Evolutionary conservation across 2,888 invertebrate genomes (phyloP), one percentile per base, ranked within the genome.

Genomic region (Electrophaes corylata): DNA sequence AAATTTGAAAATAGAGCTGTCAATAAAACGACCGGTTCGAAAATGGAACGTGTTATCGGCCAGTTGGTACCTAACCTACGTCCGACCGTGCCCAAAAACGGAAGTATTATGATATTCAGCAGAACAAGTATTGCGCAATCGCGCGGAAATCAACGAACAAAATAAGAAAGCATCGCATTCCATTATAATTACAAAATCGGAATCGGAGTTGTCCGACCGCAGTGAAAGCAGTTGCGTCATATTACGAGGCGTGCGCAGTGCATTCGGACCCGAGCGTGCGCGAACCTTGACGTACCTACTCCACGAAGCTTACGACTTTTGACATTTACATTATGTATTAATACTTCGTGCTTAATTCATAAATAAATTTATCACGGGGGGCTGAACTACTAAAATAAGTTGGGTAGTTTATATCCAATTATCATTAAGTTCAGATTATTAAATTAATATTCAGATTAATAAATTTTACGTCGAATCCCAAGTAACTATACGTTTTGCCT

Each of bases 81-180:
- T 55, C 44, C 57, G 65, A 62, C 56, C 57, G 62, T 55, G 54
- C 57, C 60, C 75, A 73, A 76, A 79, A 81, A 82, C 84, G 87
- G 88, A 88, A 87, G 83, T 83, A 70, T 76, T 73, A 78, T 72
- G 69, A 72, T 70, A 68, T 71, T 65, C 71, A 69, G 71, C 69
- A 67, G 71, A 70, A 72, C 67, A 70, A 59, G 62, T 64, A 69
- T 86, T 84, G 79, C 76, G 77, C 68, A 81, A 86, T 69, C 66
- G 67, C 70, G 65, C 81, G 80, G 84, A 83, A 87, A 78, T 78
- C 81, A 54, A 46, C 59, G 76, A 85, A 79, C 81, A 72, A 81
- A 86, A 84, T 86, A 86, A 83, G 86, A 89, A 88, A 89, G 87
- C 84, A 83, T 81, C 72, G 79, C 84, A 86, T 87, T 83, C 84